Base-by-base conservation (phyloP, 2,113 vertebrate genomes). In the Epinephelus moara region DNA sequence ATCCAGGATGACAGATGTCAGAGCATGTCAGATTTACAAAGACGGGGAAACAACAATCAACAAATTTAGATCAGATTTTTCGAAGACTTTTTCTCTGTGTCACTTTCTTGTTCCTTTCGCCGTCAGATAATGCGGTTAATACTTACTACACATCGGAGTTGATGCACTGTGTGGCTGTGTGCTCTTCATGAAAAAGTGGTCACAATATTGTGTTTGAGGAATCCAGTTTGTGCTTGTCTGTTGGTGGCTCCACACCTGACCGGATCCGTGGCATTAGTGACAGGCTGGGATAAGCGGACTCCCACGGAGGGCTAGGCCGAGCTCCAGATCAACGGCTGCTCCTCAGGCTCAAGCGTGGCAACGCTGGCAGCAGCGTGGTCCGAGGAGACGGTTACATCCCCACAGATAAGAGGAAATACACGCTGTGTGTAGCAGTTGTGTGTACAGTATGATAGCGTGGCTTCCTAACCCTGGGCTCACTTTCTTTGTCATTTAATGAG, bases 401-500 rank as follows among this genome's bases (percentile, higher is more conserved):
- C 17, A 19, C 17, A 56, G 79, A 52, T 52, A 25, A 47, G 27
- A 72, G 30, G 59, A 25, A 49, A 62, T 64, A 50, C 19, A 8
- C 18, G 53, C 33, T 9, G n/a, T 67, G 27, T 78, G 74, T 64
- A 62, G 70, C 53, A 42, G 57, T 15, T 67, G 73, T 63, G 59
- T 61, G 61, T 37, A n/a, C 37, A 52, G 45, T 21, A 19, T 0
- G 10, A 64, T 68, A 21, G 55, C 7, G 8, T 23, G 30, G 45
- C 56, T 55, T 75, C 42, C 61, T 21, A 27, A 70, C 57, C 45
- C 71, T 19, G 37, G 57, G 23, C 75, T 85, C 55, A 55, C 63
- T 74, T 75, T 84, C 66, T 86, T 62, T 85, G 78, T 88, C 62
- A 23, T 85, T 80, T 87, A 85, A 88, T 81, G 80, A 86, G 85